Evolutionary conservation across 1,140 invertebrate species (phyloP).

Genomic region (Aphis craccivora): DNA sequence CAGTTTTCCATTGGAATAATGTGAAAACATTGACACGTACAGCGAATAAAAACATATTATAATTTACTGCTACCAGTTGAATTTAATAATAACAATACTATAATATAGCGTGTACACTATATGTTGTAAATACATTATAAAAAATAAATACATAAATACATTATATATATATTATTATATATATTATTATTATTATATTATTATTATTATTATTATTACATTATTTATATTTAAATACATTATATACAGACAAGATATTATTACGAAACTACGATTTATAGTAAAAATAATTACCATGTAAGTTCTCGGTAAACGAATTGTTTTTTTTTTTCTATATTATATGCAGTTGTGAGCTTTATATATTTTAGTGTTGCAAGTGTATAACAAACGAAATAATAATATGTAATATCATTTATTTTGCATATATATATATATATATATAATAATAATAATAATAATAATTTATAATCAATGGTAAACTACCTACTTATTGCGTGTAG

Average conservation of each 20-base stretch:
- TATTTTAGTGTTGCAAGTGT: not conserved
- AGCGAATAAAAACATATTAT: not conserved
- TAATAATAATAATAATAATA: too few relatives aligned
- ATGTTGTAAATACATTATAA: not conserved
- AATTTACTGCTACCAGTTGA: not conserved
- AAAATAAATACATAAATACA: too few relatives aligned
- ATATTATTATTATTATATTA: too few relatives aligned
- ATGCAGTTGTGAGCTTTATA: not conserved
- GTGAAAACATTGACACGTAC: not conserved
- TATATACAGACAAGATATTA: not conserved
- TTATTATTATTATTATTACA: too few relatives aligned
- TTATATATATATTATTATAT: too few relatives aligned
- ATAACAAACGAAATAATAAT: not conserved
- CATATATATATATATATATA: too few relatives aligned
- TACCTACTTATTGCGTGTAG: not conserved
- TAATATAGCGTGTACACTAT: not conserved
- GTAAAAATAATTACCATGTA: not conserved
- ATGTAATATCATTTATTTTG: not conserved
- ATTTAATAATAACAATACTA: conserved; percentile 3
- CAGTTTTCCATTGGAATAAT: not conserved
- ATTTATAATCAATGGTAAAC: not conserved
- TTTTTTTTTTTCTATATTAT: not conserved
- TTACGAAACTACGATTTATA: not conserved
- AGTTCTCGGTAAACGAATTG: not conserved
- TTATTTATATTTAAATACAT: too few relatives aligned